phyloP scores from a whole-genome alignment of 2,113 vertebrate genomes.

The Oryzias curvinotus region DNA sequence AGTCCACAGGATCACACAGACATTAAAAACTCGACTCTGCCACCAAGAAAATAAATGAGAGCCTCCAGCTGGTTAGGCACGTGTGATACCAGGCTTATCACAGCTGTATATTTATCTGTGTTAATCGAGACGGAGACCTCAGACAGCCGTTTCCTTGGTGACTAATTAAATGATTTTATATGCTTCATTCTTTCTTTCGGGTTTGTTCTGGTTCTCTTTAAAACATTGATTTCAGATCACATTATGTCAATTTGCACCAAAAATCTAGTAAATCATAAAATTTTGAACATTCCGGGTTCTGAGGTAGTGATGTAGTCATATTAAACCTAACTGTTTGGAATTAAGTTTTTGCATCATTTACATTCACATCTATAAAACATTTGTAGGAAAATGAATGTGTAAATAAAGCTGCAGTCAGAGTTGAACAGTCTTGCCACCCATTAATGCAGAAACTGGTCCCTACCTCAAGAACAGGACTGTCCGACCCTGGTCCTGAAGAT shows the following conservation, averaged over 20 bases:
- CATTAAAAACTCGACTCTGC: constrained; percentile 48
- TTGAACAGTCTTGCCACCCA: too few relatives aligned
- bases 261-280: too few relatives aligned
- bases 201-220: not conserved
- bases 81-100: constrained; percentile 55
- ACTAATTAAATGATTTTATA: constrained; percentile 43
- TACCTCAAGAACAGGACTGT: too few relatives aligned
- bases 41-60: constrained; percentile 50
- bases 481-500: too few relatives aligned
- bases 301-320: too few relatives aligned
- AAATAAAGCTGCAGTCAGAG: too few relatives aligned
- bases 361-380: too few relatives aligned
- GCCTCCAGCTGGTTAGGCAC: constrained; percentile 51
- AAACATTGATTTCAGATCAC: not conserved
- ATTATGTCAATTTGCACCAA: not conserved
- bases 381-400: too few relatives aligned
- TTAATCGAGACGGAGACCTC: constrained; percentile 30
- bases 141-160: constrained; percentile 56
- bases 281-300: too few relatives aligned
- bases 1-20: constrained; percentile 31
- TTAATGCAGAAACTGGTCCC: too few relatives aligned
- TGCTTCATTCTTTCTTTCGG: not conserved
- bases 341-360: too few relatives aligned
- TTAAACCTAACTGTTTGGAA: too few relatives aligned
- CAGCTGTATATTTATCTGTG: constrained; percentile 48